Evolutionary conservation across 2,797 vertebrate species (phyloP), one percentile per base, ranked within the genome.

Genomic region (Tragopan temminckii): DNA sequence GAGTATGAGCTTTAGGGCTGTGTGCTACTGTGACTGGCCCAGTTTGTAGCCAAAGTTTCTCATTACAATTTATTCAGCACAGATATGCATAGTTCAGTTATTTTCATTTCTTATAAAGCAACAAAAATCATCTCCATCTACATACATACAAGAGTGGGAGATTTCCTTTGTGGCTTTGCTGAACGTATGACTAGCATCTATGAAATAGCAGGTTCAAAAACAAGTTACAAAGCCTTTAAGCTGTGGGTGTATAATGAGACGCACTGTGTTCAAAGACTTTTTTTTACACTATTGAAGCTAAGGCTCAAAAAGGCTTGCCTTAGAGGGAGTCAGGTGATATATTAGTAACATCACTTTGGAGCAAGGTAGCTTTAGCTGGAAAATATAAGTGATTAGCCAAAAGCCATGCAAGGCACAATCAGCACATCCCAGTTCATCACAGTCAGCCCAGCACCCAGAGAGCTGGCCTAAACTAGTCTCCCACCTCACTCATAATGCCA

Each of bases 381-480:
- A 61, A 85, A 36, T 21, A 64, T 45, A 15, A 78, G 42, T 27
- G 57, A 31, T 52, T 67, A 31, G 79, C 46, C 78, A 71, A 90
- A 92, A 90, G 78, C 57, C 64, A 45, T n/a, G 38, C 21, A 89
- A 85, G 43, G 52, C 38, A 33, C 1, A 1, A 77, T 64, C 42
- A 82, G 18, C 6, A 1, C 19, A 57, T 79, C 57, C 25, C 0
- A 5, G 87, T 85, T 80, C n/a, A 20, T n/a, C 75, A 25, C n/a
- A 43, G 68, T 75, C 70, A 80, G 91, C 75, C 85, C 33, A 85
- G 88, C 57, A 80, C 21, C 20, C 40, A 17, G 58, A 66, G 29
- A 66, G 45, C n/a, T 93, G 79, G 71, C 81, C 88, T 80, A 87
- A 62, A 80, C 69, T 84, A 35, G 46, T 88, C 86, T 95, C 84